Evolutionary conservation across 1,140 invertebrate species (phyloP).

Genomic region (Matsumurasca onukii): DNA sequence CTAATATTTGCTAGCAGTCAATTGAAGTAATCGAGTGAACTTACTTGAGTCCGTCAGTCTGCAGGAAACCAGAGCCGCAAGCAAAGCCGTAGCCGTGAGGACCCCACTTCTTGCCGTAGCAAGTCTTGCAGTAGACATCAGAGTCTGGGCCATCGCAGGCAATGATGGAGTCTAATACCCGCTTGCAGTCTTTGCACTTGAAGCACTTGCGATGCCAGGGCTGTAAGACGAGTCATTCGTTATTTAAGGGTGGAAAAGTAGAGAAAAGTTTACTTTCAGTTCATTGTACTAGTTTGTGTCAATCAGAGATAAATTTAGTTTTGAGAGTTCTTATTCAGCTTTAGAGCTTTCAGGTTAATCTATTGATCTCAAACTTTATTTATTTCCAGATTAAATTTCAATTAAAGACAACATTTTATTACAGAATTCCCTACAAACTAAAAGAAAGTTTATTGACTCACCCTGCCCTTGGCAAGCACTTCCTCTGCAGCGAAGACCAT

Average conservation of each 20-base stretch:
- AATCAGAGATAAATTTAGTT: too few relatives aligned
- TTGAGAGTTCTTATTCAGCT: too few relatives aligned
- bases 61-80: constrained; percentile 90
- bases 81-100: constrained; percentile 95
- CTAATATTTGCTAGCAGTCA: not conserved
- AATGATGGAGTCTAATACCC: constrained; percentile 89
- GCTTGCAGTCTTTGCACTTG: constrained; percentile 92
- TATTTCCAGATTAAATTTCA: too few relatives aligned
- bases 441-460: too few relatives aligned
- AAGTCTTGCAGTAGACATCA: constrained; percentile 92
- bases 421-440: too few relatives aligned
- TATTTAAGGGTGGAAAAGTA: too few relatives aligned
- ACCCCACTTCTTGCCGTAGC: constrained; percentile 91
- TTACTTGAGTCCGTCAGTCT: constrained; percentile 84
- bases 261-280: too few relatives aligned
- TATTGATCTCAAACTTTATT: too few relatives aligned
- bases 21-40: constrained; percentile 44
- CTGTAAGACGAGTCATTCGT: constrained; percentile 47
- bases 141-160: constrained; percentile 88
- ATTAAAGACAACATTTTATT: too few relatives aligned
- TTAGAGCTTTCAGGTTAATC: too few relatives aligned
- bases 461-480: constrained; percentile 63
- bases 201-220: constrained; percentile 99
- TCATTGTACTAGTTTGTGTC: too few relatives aligned
- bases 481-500: constrained; percentile 89